These are phyloP conservation scores for Latrodectus geometricus DNA, from an alignment of 1,140 invertebrate species.

Conservation along the genomic window DNA sequence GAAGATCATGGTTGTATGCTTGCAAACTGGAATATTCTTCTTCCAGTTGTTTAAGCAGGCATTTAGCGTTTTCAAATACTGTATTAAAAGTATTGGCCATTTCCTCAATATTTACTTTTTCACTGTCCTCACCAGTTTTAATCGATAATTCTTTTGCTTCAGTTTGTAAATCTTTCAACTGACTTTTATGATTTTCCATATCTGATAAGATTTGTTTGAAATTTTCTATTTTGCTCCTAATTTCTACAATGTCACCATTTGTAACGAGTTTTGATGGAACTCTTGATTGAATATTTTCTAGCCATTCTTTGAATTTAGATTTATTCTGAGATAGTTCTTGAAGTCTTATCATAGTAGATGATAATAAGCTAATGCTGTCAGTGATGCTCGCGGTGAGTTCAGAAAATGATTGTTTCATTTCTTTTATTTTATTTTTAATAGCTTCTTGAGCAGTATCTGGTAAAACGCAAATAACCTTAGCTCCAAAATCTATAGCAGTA, in stretches of 20 bases:
- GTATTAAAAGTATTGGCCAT: conserved; percentile 20
- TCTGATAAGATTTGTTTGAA: conserved; percentile 81
- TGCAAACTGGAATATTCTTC: conserved; percentile 86
- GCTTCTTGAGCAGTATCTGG: conserved; percentile 68
- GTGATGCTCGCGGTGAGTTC: conserved; percentile 23
- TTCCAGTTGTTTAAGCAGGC: conserved; percentile 67
- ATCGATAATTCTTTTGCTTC: conserved; percentile 80
- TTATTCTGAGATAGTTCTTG: conserved; percentile 83
- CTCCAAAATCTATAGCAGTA: conserved; percentile 83
- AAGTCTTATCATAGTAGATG: conserved; percentile 76
- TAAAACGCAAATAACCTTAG: conserved; percentile 84
- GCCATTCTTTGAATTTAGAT: conserved; percentile 74
- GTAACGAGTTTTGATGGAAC: conserved; percentile 77
- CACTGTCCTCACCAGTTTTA: conserved; percentile 77
- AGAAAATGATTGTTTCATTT: conserved; percentile 25
- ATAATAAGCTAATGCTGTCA: conserved; percentile 26
- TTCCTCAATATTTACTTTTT: conserved; percentile 74
- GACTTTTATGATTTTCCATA: conserved; percentile 78
- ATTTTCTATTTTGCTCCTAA: conserved; percentile 89
- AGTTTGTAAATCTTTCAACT: conserved; percentile 78
- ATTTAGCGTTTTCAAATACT: conserved; percentile 42
- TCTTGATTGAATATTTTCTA: conserved; percentile 67
- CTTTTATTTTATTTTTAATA: conserved; percentile 46
- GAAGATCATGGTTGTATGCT: conserved; percentile 86
- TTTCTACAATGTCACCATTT: conserved; percentile 87